Percentiles rank a stretch among this genome's conserved stretches.
These are phyloP conservation scores for Tiliqua scincoides DNA, from an alignment of 2,113 vertebrate species.

Conservation along the genomic window DNA sequence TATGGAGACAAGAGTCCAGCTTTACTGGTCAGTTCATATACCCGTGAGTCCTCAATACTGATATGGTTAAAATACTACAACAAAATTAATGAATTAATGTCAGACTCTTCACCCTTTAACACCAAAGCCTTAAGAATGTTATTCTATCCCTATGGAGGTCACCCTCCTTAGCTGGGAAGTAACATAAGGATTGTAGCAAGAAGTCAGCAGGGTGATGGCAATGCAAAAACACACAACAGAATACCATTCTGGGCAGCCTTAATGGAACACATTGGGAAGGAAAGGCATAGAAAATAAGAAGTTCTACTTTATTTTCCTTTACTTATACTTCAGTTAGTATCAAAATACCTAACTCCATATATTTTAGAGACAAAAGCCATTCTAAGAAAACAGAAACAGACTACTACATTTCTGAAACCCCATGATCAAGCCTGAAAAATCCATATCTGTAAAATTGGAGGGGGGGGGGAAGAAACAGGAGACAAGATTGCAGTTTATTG, in stretches of 20 bases:
- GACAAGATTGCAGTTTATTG: too few species aligned
- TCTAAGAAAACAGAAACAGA: not conserved
- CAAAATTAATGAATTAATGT: constrained; percentile 41
- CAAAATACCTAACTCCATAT: not conserved
- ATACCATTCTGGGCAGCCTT: not conserved
- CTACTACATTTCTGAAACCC: not conserved
- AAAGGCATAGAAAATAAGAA: not conserved
- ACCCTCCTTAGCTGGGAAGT: not conserved
- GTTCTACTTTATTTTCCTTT: not conserved
- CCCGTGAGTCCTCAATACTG: constrained; percentile 98
- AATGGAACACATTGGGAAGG: not conserved
- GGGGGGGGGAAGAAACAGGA: too few species aligned
- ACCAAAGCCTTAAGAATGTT: not conserved
- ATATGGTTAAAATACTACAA: constrained; percentile 99
- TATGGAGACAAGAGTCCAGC: constrained; percentile 98
- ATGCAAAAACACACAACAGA: not conserved
- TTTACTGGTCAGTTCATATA: constrained; percentile 99
- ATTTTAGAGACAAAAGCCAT: not conserved
- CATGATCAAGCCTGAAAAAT: not conserved
- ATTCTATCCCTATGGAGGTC: not conserved
- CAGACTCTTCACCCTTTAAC: not conserved
- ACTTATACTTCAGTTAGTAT: not conserved
- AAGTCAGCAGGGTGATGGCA: not conserved
- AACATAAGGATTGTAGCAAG: not conserved
- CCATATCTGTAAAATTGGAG: not conserved